phyloP scores from a whole-genome alignment of 2,797 vertebrate species.

The Coendou prehensilis region DNA sequence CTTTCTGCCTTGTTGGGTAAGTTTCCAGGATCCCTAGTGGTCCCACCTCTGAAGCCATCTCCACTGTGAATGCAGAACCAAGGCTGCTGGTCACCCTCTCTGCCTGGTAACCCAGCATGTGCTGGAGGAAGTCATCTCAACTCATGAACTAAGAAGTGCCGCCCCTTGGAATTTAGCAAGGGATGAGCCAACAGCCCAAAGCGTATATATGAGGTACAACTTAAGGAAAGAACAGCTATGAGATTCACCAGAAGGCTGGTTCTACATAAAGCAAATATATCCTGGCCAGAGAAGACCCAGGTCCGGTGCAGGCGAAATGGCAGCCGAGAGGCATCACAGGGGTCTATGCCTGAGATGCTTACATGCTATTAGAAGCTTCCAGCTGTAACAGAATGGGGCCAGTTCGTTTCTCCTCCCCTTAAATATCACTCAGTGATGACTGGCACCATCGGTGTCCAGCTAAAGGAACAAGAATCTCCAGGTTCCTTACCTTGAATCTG shows the following conservation, averaged over 20 bases:
- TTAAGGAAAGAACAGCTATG: background rate
- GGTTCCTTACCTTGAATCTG: background rate
- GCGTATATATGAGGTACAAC: background rate
- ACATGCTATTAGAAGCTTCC: background rate
- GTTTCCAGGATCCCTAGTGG: background rate
- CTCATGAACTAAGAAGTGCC: background rate
- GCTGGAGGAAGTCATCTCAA: background rate
- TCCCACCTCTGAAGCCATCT: background rate
- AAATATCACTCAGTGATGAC: background rate
- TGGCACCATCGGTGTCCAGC: background rate
- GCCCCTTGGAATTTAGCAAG: background rate
- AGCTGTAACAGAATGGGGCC: background rate
- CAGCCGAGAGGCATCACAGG: background rate
- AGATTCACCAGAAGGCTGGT: background rate
- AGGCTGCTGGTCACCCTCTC: background rate
- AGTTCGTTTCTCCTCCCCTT: background rate
- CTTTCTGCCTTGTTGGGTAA: background rate
- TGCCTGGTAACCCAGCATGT: background rate
- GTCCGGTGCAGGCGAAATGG: background rate
- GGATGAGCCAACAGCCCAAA: background rate
- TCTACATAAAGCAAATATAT: background rate
- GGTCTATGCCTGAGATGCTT: background rate
- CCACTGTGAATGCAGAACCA: rapidly evolving
- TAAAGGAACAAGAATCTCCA: background rate
- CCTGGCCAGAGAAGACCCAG: background rate